A percentile compares a stretch with the other conserved stretches of the same genome.
Conservation (phyloP, 1,140 invertebrate species). For the Achroia grisella region DNA sequence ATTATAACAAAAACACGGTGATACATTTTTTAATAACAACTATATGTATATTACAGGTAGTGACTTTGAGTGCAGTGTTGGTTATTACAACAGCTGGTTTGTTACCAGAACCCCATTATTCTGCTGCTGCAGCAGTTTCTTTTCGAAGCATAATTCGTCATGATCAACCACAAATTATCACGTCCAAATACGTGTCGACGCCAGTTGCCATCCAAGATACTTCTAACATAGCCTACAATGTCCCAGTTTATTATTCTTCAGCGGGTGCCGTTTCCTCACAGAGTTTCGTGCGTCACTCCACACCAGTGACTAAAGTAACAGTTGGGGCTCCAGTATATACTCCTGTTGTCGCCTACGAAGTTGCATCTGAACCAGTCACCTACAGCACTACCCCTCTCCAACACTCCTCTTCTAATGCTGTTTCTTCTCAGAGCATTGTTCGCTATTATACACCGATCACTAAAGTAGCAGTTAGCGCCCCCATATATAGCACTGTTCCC, state of each 20-base stretch:
- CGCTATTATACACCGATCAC: background rate
- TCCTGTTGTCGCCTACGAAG: background rate
- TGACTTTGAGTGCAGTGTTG: constrained; percentile 41
- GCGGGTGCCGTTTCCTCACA: constrained; percentile 27
- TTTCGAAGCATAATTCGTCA: constrained; percentile 41
- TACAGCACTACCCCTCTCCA: constrained; percentile 14
- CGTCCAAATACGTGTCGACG: constrained; percentile 29
- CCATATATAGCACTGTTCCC: constrained; percentile 12
- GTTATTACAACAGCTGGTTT: constrained; percentile 41
- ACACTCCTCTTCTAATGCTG: constrained; percentile 10
- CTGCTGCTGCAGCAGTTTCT: constrained; percentile 28
- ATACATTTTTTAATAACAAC: background rate
- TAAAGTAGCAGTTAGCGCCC: background rate
- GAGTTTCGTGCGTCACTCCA: constrained; percentile 34
- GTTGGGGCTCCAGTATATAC: constrained; percentile 19
- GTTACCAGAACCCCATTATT: constrained; percentile 36
- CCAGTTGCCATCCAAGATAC: constrained; percentile 24
- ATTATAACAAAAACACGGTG: background rate
- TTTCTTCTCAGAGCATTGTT: too few relatives aligned
- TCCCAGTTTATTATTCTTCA: constrained; percentile 11
- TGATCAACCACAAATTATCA: constrained; percentile 17
- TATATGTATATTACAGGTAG: too few relatives aligned
- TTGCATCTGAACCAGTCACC: constrained; percentile 23
- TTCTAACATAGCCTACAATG: constrained; percentile 24
- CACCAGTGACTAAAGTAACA: constrained; percentile 15